Evolutionary conservation across 64 coral and sea anemone species (phyloP).

Genomic region (Stichodactyla helianthus): DNA sequence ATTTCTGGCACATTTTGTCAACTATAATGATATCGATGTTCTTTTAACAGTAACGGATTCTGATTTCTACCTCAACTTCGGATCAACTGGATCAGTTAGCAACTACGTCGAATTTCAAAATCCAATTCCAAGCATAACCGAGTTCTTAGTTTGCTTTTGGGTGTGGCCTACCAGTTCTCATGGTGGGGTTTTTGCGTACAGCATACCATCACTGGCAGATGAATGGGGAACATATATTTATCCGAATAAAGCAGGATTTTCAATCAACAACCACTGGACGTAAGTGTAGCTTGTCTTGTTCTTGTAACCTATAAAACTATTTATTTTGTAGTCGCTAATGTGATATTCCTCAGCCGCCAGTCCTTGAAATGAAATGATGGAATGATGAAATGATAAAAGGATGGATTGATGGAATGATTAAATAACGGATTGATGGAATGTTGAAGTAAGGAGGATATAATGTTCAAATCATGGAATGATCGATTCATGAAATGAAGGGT

Average conservation of each 20-base stretch:
- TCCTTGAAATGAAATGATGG: no score
- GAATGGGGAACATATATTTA: background rate
- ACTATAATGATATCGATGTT: background rate
- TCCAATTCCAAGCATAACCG: background rate
- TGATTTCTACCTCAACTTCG: constrained; percentile 12
- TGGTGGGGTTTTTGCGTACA: background rate
- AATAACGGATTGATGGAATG: no score
- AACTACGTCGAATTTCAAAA: constrained; percentile 16
- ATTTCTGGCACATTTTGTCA: no score
- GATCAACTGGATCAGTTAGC: background rate
- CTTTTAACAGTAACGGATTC: background rate
- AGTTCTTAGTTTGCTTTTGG: background rate
- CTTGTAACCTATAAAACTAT: background rate
- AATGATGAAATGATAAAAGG: no score
- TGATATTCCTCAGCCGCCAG: no score
- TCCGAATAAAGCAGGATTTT: background rate
- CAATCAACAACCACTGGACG: background rate
- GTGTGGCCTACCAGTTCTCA: background rate
- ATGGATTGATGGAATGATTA: no score
- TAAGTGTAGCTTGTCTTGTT: background rate
- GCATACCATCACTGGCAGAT: background rate
- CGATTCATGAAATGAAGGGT: no score
- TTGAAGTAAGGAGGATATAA: no score
- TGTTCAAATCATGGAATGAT: no score
- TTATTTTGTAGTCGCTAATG: no score